Percentiles rank a stretch among this genome's conserved stretches.
Conservation (phyloP, 2,888 invertebrate genomes). For the Lydus trimaculatus region DNA sequence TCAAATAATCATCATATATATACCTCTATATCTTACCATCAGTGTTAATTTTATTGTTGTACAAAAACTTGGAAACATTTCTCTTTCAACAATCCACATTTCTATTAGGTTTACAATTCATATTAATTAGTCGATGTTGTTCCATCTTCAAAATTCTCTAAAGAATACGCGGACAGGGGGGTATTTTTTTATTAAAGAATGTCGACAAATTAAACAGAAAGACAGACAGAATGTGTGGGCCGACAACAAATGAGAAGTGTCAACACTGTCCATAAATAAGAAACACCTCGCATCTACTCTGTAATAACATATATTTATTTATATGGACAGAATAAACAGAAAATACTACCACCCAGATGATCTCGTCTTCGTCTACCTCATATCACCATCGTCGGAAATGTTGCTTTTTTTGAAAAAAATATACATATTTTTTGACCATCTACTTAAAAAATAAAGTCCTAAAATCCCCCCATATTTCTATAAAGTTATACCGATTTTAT, state of each 20-base stretch:
- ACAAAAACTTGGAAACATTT: neutral
- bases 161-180: conserved; percentile 29
- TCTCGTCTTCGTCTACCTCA: conserved; percentile 27
- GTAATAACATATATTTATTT: conserved; percentile 60
- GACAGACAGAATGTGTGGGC: conserved; percentile 58
- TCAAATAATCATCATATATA: conserved; percentile 53
- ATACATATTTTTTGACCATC: conserved; percentile 28
- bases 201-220: conserved; percentile 58
- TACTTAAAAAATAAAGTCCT: conserved; percentile 34
- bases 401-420: conserved; percentile 27
- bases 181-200: conserved; percentile 54
- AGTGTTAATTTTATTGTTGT: conserved; percentile 48
- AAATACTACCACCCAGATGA: conserved; percentile 49
- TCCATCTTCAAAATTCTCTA: conserved; percentile 41
- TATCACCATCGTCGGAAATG: neutral
- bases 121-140: neutral
- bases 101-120: neutral
- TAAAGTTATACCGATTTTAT: conserved; percentile 1
- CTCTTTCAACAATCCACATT: neutral
- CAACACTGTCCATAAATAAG: conserved; percentile 62
- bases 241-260: conserved; percentile 61
- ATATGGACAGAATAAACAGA: conserved; percentile 53
- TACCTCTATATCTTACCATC: conserved; percentile 46
- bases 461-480: neutral
- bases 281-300: conserved; percentile 51